Percentiles rank a stretch among this genome's conserved stretches.
Conservation (phyloP, 2,888 invertebrate species). For the Monochamus alternatus region DNA sequence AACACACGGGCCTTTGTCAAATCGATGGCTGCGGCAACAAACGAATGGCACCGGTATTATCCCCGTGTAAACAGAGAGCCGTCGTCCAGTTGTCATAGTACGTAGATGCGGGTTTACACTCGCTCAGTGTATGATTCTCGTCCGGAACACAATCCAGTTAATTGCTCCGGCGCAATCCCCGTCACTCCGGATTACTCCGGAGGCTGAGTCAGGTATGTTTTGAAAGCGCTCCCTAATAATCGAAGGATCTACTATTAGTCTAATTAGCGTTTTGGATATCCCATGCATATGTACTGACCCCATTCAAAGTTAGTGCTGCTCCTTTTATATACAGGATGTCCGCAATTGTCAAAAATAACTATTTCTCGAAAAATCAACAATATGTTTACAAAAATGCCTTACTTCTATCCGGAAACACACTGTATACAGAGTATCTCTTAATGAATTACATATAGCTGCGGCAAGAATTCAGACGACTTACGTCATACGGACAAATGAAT, state of each 20-base stretch:
- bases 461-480: no score
- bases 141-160: slow-evolving; percentile 29
- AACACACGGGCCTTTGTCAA: no score
- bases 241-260: slow-evolving; percentile 41
- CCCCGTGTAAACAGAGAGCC: not conserved
- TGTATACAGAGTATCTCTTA: no score
- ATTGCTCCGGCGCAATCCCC: slow-evolving; percentile 28
- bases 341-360: no score
- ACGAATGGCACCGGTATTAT: not conserved
- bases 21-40: not conserved
- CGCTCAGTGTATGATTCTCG: slow-evolving; percentile 19
- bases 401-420: no score
- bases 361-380: no score
- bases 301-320: not conserved
- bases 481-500: no score
- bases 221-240: slow-evolving; percentile 42
- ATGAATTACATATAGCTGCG: no score
- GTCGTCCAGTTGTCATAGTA: not conserved
- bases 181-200: slow-evolving; percentile 19
- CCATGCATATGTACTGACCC: not conserved
- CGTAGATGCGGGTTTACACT: slow-evolving; percentile 9
- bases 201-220: slow-evolving; percentile 31
- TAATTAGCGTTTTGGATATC: slow-evolving; percentile 35
- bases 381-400: no score
- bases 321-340: no score